Percentiles rank a stretch among this genome's conserved stretches.
These are phyloP conservation scores for Zaprionus gabonicus DNA, from an alignment of 1,140 invertebrate genomes.

Conservation along the genomic window DNA sequence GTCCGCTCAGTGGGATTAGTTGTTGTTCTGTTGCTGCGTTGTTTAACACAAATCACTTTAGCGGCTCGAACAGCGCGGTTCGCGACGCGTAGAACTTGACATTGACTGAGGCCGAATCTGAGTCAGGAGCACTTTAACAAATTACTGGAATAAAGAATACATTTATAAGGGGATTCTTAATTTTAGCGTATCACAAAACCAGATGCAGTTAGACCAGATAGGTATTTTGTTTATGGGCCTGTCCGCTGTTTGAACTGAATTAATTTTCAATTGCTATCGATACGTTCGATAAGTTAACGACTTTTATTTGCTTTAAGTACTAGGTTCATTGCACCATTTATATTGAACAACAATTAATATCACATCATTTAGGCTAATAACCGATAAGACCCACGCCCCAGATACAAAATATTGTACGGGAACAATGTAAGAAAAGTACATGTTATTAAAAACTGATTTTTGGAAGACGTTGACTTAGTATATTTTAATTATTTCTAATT, in stretches of 20 bases:
- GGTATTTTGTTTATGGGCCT: not conserved
- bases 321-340: constrained; percentile 3
- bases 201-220: constrained; percentile 7
- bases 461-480: not conserved
- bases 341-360: constrained; percentile 7
- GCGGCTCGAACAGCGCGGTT: constrained; percentile 4
- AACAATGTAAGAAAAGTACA: not conserved
- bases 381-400: not conserved
- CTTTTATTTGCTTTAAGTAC: constrained; percentile 4
- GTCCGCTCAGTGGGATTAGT: not conserved
- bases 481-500: constrained; percentile 1
- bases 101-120: constrained; percentile 7
- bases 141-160: constrained; percentile 11
- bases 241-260: constrained; percentile 8
- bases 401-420: not conserved
- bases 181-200: not conserved
- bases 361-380: not conserved
- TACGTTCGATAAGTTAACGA: not conserved
- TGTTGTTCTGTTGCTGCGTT: not conserved
- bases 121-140: constrained; percentile 10
- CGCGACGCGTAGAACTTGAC: constrained; percentile 8
- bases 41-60: constrained; percentile 40
- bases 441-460: not conserved
- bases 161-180: not conserved
- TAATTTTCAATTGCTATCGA: not conserved